phyloP scores from a whole-genome alignment of 53 echinoderm and acorn worm species.

The Antedon mediterranea region DNA sequence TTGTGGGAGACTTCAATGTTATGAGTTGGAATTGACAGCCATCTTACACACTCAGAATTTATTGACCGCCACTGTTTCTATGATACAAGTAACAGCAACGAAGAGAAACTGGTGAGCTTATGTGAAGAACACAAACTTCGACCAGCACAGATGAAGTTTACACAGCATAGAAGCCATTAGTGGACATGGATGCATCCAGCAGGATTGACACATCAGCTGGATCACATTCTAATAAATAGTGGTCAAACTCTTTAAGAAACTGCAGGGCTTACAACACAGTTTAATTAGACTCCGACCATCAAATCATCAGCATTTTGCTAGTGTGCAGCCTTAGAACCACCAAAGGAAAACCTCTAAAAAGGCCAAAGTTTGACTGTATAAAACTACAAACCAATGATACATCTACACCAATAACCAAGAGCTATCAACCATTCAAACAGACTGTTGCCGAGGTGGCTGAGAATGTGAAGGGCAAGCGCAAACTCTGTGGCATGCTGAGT shows the following conservation, averaged over 20 bases:
- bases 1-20: too few relatives aligned
- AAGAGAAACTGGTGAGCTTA: too few relatives aligned
- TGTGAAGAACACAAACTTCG: constrained; percentile 2
- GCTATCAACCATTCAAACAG: too few relatives aligned
- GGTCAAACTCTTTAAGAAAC: constrained; percentile 5
- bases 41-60: too few relatives aligned
- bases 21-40: too few relatives aligned
- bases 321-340: constrained; percentile 19
- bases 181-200: constrained; percentile 18
- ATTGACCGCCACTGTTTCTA: too few relatives aligned
- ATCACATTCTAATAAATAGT: constrained; percentile 13
- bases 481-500: too few relatives aligned
- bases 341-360: constrained; percentile 14
- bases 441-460: too few relatives aligned
- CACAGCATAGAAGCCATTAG: not conserved
- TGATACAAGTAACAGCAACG: too few relatives aligned
- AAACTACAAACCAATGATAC: too few relatives aligned
- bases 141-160: constrained; percentile 22
- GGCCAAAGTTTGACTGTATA: constrained; percentile 12
- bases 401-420: too few relatives aligned
- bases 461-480: too few relatives aligned
- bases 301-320: constrained; percentile 8
- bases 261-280: constrained; percentile 18
- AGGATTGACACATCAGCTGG: not conserved
- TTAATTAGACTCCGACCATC: constrained; percentile 19